Conservation (phyloP, 2,888 invertebrate species). For the Acanthoscelides obtectus region DNA sequence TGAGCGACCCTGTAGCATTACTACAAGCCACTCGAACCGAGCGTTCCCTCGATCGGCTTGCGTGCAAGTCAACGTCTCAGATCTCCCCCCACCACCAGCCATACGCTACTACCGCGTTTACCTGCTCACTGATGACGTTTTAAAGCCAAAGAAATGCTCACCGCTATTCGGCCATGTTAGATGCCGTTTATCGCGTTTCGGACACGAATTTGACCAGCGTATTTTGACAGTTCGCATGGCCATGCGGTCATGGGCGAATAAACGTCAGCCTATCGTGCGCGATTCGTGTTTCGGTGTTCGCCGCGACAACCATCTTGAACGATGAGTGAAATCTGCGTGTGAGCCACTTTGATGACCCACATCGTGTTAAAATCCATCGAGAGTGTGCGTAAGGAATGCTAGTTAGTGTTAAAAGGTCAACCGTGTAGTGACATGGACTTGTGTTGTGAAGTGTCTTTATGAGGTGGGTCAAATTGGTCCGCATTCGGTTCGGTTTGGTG, state of each 20-base stretch:
- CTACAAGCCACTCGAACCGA: constrained; percentile 9
- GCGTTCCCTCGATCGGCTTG: constrained; percentile 16
- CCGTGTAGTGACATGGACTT: constrained; percentile 22
- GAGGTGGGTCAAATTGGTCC: neutral
- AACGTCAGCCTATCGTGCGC: neutral
- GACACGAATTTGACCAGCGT: neutral
- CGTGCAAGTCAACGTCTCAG: neutral
- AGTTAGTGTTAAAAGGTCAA: constrained; percentile 30
- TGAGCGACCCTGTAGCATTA: neutral
- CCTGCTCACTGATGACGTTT: constrained; percentile 30
- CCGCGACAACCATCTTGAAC: neutral
- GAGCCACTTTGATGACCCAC: constrained; percentile 43
- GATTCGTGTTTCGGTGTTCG: neutral
- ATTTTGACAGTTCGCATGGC: neutral
- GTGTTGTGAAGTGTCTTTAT: constrained; percentile 5
- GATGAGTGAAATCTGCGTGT: constrained; percentile 25
- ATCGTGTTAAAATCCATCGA: constrained; percentile 40
- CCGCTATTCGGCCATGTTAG: constrained; percentile 29
- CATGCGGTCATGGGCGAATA: neutral
- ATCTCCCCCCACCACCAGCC: constrained; percentile 13
- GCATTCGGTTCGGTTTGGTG: no score
- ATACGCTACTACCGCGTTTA: constrained; percentile 19
- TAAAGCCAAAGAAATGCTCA: constrained; percentile 25
- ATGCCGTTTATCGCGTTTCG: neutral
- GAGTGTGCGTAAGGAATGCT: constrained; percentile 20